These are phyloP conservation scores for Masticophis lateralis DNA, from an alignment of 2,797 vertebrate species.

Conservation along the genomic window DNA sequence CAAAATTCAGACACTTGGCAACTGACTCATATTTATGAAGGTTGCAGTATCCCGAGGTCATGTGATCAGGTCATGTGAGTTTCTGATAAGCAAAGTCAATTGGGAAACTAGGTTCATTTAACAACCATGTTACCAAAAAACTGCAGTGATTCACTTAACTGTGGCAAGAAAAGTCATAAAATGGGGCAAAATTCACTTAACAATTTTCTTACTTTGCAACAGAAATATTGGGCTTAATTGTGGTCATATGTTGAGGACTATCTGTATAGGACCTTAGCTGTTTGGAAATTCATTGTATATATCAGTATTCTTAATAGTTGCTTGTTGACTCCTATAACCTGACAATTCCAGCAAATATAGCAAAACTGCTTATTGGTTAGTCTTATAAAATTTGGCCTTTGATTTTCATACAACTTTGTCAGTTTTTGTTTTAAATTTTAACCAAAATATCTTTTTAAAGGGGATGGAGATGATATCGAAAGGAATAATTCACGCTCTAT, in stretches of 20 bases:
- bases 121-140: neutral
- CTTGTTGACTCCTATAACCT: neutral
- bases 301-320: neutral
- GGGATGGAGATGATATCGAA: constrained; percentile 71
- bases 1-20: neutral
- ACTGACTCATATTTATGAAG: neutral
- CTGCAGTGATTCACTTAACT: too few relatives aligned
- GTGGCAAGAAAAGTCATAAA: neutral
- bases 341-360: neutral
- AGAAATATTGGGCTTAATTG: neutral
- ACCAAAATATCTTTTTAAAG: constrained; percentile 60
- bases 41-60: neutral
- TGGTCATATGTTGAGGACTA: neutral
- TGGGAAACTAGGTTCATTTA: neutral
- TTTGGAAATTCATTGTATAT: neutral
- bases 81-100: neutral
- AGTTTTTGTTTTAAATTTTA: constrained; percentile 24
- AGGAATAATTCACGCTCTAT: constrained; percentile 72
- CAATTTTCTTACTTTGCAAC: neutral
- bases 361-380: neutral
- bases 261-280: neutral
- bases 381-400: neutral
- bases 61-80: neutral
- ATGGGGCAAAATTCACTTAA: neutral
- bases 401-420: neutral